Conservation (phyloP, 2,113 vertebrate species). For the Gymnocephalus cernua region DNA sequence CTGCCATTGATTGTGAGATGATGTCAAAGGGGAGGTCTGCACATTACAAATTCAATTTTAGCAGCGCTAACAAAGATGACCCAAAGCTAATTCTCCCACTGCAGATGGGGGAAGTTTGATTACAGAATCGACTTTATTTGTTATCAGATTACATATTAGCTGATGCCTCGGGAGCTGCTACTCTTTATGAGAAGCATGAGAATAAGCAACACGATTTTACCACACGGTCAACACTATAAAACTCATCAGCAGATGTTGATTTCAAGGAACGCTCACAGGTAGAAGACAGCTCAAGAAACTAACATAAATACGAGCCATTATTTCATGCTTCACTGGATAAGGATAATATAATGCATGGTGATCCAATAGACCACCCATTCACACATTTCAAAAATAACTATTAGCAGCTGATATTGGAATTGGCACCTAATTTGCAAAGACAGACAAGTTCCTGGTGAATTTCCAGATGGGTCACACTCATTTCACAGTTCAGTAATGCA, state of each 20-base stretch:
- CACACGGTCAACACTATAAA: neutral
- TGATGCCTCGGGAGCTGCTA: neutral
- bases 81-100: slow-evolving; percentile 38
- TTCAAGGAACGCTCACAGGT: slow-evolving; percentile 7
- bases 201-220: neutral
- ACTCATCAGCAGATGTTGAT: slow-evolving; percentile 6
- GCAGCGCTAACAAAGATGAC: slow-evolving; percentile 40
- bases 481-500: slow-evolving; percentile 73
- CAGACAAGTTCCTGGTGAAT: slow-evolving; percentile 63
- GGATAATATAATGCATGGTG: neutral
- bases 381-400: slow-evolving; percentile 47
- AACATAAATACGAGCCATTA: neutral
- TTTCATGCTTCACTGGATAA: neutral
- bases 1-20: slow-evolving; percentile 22
- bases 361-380: slow-evolving; percentile 17
- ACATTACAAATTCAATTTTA: slow-evolving; percentile 55
- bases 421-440: slow-evolving; percentile 61
- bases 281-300: neutral
- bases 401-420: slow-evolving; percentile 49
- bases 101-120: slow-evolving; percentile 48
- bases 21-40: slow-evolving; percentile 26
- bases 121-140: slow-evolving; percentile 28
- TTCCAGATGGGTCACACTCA: slow-evolving; percentile 63
- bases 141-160: slow-evolving; percentile 32
- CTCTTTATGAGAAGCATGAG: neutral